Conservation (phyloP, 2,888 invertebrate genomes). For the Xestia c-nigrum region DNA sequence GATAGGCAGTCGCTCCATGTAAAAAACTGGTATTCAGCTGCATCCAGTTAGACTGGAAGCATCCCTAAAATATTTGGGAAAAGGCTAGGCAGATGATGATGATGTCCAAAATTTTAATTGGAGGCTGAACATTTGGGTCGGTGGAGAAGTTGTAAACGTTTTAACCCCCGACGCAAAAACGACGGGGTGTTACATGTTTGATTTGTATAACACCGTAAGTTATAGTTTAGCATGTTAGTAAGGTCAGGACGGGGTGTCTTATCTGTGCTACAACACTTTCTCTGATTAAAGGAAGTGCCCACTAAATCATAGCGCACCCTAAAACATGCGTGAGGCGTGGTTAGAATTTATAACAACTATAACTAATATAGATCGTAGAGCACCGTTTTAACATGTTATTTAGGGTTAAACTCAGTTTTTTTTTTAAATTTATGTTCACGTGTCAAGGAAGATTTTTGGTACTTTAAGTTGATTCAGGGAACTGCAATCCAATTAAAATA, state of each 20-base stretch:
- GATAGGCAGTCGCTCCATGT: no score
- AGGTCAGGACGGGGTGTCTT: conserved; percentile 56
- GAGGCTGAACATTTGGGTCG: not conserved
- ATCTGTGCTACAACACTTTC: conserved; percentile 75
- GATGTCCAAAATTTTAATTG: conserved; percentile 1
- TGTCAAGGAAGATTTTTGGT: not conserved
- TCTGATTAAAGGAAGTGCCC: conserved; percentile 80
- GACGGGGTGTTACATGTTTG: no score
- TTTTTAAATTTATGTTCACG: not conserved
- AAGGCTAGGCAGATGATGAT: no score
- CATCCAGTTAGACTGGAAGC: no score
- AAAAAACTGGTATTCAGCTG: no score
- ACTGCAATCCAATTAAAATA: not conserved
- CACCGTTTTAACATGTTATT: conserved; percentile 35
- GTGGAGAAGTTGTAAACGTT: not conserved
- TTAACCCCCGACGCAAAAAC: no score
- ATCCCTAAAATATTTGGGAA: no score
- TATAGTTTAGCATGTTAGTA: conserved; percentile 28
- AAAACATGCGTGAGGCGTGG: conserved; percentile 74
- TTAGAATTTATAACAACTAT: conserved; percentile 65
- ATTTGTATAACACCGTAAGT: not conserved
- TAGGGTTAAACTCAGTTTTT: conserved; percentile 16
- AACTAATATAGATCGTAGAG: conserved; percentile 38
- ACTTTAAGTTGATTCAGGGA: not conserved
- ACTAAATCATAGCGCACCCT: conserved; percentile 81